Evolutionary conservation across 2,797 vertebrate genomes (phyloP).

Genomic region (Prunella strophiata): DNA sequence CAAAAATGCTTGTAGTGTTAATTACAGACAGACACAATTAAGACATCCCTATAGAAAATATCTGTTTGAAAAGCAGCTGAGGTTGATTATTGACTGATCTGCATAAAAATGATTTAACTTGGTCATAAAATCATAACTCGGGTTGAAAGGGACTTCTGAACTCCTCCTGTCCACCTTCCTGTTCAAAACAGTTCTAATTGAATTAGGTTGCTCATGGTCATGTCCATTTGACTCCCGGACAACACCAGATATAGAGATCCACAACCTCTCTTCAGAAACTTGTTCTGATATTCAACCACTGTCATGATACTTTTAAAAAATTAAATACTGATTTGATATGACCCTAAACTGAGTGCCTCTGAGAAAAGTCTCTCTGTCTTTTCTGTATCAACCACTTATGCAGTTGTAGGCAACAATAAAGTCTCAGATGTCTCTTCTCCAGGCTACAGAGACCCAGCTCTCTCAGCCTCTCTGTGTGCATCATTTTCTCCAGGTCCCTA

Average conservation of each 20-base stretch:
- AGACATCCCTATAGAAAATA: not conserved
- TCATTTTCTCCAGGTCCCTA: not conserved
- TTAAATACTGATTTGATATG: not conserved
- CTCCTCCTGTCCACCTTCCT: not conserved
- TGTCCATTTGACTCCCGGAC: not conserved
- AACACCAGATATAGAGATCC: not conserved
- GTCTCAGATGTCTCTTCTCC: not conserved
- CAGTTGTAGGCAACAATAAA: not conserved
- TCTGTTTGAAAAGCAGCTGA: not conserved
- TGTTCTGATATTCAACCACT: not conserved
- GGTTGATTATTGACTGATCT: not conserved
- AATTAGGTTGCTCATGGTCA: not conserved
- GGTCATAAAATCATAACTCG: rapidly evolving
- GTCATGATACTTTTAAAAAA: not conserved
- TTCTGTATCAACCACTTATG: not conserved
- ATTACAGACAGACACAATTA: not conserved
- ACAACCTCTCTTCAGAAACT: not conserved
- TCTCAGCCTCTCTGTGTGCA: not conserved
- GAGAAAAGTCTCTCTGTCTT: not conserved
- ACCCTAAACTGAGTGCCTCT: not conserved
- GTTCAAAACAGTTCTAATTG: not conserved
- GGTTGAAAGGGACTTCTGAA: not conserved
- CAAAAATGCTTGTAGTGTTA: not conserved
- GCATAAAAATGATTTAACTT: not conserved
- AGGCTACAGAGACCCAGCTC: not conserved